Base-by-base conservation (phyloP, 2,888 invertebrate genomes). In the Diloba caeruleocephala region DNA sequence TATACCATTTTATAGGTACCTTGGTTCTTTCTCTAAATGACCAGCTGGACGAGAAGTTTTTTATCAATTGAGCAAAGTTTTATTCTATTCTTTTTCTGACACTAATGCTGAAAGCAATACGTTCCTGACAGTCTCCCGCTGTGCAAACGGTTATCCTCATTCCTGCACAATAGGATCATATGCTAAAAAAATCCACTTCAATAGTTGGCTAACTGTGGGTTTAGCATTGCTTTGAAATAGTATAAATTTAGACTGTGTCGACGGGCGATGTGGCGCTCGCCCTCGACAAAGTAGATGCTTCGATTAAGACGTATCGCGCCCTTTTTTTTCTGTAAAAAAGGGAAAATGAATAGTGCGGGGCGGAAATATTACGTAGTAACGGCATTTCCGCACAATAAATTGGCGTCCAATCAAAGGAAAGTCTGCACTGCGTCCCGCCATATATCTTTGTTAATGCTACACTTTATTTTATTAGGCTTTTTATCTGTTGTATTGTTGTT, bases 321-420 rank as follows among this genome's bases (percentile, higher is more conserved):
- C 92, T 90, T 92, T 93, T n/a, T n/a, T 91, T 93, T 89, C 79
- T 80, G 84, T 86, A 88, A 92, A 92, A 93, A 92, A 91, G 84
- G 91, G 88, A 91, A 93, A 93, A 88, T 89, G 92, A 90, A 92
- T 87, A 88, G 87, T 84, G 82, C 82, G 76, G 86, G 84, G 89
- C 93, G 94, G 94, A 94, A 92, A 93, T 93, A 93, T 94, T 93
- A 93, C 89, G 77, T 82, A 89, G 88, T 90, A 91, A 91, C 92
- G 89, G 90, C 88, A 88, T 93, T 94, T 94, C 94, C 93, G 93
- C 91, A 85, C 93, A 88, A 94, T 94, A 94, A 93, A 93, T 93
- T 88, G 89, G 85, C 87, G 87, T 84, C 92, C 89, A 94, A 93
- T 94, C 93, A 93, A 92, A 92, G 88, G 90, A 89, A 88, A 82